phyloP scores from a whole-genome alignment of 2,113 vertebrate species.

The Zosterops pallidus region DNA sequence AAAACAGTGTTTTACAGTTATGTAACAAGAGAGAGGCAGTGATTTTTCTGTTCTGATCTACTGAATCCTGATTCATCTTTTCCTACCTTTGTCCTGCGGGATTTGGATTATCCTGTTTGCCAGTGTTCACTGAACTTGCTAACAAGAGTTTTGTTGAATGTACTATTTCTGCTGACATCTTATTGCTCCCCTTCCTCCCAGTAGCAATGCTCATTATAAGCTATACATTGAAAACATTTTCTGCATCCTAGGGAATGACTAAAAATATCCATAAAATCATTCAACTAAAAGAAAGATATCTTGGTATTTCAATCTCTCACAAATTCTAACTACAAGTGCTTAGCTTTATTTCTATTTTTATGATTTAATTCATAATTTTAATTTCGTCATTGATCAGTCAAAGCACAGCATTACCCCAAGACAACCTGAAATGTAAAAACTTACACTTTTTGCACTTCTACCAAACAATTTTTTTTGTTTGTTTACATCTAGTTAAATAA shows the following conservation, averaged over 20 bases:
- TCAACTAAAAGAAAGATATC: neutral
- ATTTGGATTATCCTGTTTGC: neutral
- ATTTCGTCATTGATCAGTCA: neutral
- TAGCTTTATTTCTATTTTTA: neutral
- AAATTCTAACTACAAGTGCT: neutral
- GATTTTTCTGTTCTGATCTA: neutral
- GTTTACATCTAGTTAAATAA: slow-evolving; percentile 83
- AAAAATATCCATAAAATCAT: neutral
- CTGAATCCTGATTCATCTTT: neutral
- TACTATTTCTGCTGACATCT: neutral
- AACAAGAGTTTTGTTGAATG: neutral
- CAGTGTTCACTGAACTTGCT: neutral
- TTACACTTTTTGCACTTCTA: neutral
- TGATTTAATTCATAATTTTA: neutral
- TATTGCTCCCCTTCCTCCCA: neutral
- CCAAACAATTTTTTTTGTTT: neutral
- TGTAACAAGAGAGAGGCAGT: neutral
- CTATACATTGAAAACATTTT: neutral
- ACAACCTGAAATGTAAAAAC: neutral
- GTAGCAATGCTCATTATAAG: neutral
- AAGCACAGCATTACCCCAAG: neutral
- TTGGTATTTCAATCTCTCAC: neutral
- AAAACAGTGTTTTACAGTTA: neutral
- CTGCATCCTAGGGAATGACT: neutral
- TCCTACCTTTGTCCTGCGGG: accelerated